Base-by-base conservation (phyloP, 2,888 invertebrate species). In the Strigamia transsilvanica region DNA sequence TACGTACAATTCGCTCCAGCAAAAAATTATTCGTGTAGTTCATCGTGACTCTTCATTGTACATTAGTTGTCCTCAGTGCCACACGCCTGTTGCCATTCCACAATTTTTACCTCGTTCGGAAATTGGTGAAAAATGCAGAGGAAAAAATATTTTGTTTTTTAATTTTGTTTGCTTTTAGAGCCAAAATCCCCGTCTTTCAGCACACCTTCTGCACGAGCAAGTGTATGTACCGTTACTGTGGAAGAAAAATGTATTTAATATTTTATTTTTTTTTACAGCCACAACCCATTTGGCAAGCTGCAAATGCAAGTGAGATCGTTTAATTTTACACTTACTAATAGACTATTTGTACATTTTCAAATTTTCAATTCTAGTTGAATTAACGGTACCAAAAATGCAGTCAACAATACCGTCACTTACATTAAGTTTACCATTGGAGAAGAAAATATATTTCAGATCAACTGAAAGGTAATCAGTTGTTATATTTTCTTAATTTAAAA, bases 371-470 rank as follows among this genome's bases (percentile, higher is more conserved):
- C 3, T 23, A 61, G 61, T 61, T 61, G 61, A 61, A 21, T 21
- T 61, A 18, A 61, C 21, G 9, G 61, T 61, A 21, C 61, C 61
- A 0, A 61, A 61, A 61, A 23, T 61, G 18, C 61, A 21, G n/a
- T 61, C 61, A 61, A 2, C 21, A 12, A 12, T 61, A 6, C 10
- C 61, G 18, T 61, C 61, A 12, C 61, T 23, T 6, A 18, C 18
- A 23, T 61, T 61, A 7, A 61, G 61, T 61, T 61, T 61, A 61
- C 61, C 61, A 23, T 61, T 21, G n/a, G n/a, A 61, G 3, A 23
- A 18, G 10, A n/a, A 61, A 23, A 61, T 18, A 18, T 61, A 61
- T 23, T 61, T 23, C 61, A 61, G 61, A 61, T 61, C 61, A 61
- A 18, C 61, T 10, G 61, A 61, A 61, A n/a, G 61, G 61, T 61